Evolutionary conservation across 2,888 invertebrate genomes (phyloP).

Genomic region (Acanthosoma haemorrhoidale): DNA sequence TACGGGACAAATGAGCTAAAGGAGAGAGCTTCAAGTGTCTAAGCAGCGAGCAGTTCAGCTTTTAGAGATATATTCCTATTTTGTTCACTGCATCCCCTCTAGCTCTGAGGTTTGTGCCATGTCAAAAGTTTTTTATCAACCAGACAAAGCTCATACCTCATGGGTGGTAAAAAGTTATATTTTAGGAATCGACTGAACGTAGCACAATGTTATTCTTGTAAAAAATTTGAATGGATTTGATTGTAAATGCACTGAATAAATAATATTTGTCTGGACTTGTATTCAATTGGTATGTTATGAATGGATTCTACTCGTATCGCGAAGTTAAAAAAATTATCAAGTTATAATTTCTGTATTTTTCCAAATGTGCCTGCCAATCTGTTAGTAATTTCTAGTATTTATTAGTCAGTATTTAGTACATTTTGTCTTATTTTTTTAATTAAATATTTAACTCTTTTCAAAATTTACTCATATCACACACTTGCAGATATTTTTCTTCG

Average conservation of each 20-base stretch:
- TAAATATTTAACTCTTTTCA: no score
- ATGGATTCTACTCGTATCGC: no score
- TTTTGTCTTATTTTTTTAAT: no score
- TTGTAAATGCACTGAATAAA: not conserved
- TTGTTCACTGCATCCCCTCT: slow-evolving; percentile 4
- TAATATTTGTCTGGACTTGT: not conserved
- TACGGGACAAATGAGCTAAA: not conserved
- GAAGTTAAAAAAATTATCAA: no score
- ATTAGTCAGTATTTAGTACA: no score
- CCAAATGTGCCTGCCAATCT: no score
- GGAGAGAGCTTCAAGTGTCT: not conserved
- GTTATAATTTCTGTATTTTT: no score
- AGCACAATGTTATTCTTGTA: not conserved
- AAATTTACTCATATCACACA: no score
- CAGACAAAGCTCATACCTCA: not conserved
- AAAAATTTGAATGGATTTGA: not conserved
- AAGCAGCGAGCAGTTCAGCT: not conserved
- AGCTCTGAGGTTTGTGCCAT: slow-evolving; percentile 23
- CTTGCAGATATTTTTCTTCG: no score
- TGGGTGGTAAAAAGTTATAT: not conserved
- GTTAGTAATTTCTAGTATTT: no score
- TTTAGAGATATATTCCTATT: not conserved
- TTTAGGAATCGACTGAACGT: not conserved
- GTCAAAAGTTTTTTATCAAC: slow-evolving; percentile 1
- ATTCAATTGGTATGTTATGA: no score